Percentiles rank a stretch among this genome's conserved stretches.
Evolutionary conservation across 2,888 invertebrate genomes (phyloP).

Genomic region (Conomelus anceps): DNA sequence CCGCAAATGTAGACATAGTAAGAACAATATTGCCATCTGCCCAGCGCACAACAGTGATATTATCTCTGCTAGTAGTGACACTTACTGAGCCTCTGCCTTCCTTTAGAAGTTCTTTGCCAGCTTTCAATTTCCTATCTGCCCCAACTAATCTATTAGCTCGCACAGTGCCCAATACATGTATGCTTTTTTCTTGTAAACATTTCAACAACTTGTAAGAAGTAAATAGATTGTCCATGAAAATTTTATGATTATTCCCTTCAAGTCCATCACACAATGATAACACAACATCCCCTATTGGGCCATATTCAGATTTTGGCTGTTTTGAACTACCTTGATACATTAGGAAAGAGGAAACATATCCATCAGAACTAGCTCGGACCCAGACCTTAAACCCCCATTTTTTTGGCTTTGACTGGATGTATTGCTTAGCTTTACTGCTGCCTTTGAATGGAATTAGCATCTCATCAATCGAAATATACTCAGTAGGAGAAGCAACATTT

Average conservation of each 20-base stretch:
- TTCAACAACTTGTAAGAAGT: neutral
- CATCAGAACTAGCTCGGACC: neutral
- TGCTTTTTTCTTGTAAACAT: neutral
- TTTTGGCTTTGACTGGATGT: neutral
- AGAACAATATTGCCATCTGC: neutral
- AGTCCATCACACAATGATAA: neutral
- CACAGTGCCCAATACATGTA: neutral
- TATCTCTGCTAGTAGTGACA: neutral
- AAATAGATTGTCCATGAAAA: neutral
- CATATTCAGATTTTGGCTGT: neutral
- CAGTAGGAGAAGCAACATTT: neutral
- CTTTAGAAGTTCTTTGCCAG: too few relatives aligned
- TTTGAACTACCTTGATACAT: neutral
- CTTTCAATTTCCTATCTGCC: too few relatives aligned
- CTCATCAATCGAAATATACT: neutral
- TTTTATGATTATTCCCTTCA: neutral
- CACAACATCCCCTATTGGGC: neutral
- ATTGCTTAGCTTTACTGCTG: neutral
- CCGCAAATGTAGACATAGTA: neutral
- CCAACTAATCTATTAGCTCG: neutral
- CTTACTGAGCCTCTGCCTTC: too few relatives aligned
- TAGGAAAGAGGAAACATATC: neutral
- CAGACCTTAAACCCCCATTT: neutral
- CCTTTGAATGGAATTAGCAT: conserved; percentile 5
- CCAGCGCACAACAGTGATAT: neutral